A percentile compares a stretch with the other conserved stretches of the same genome.
Conservation (phyloP, 2,113 vertebrate species). For the Sardina pilchardus region DNA sequence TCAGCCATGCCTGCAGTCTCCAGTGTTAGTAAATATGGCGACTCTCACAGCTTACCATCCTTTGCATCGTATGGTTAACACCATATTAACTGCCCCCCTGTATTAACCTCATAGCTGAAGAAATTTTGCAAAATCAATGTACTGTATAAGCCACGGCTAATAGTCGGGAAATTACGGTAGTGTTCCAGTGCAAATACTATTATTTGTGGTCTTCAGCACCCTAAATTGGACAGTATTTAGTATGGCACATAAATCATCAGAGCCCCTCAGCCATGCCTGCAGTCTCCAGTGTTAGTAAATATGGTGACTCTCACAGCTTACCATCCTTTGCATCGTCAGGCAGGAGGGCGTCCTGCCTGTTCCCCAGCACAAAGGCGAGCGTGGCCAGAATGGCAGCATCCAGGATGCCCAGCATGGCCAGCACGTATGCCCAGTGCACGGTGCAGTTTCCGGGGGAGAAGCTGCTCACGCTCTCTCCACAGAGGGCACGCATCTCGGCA, state of each 20-base stretch:
- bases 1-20: not conserved
- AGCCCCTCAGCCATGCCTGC: not conserved
- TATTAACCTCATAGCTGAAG: no score
- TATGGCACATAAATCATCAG: not conserved
- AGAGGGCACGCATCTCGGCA: constrained; percentile 75
- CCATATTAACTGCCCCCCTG: no score
- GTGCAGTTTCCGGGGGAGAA: constrained; percentile 78
- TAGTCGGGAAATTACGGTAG: no score
- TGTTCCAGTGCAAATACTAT: not conserved
- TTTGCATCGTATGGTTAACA: constrained; percentile 65
- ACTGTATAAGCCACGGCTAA: no score
- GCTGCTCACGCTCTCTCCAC: constrained; percentile 74
- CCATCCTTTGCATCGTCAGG: constrained; percentile 70
- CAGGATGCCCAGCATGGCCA: constrained; percentile 77
- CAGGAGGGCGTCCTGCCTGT: constrained; percentile 78
- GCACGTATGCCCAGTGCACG: constrained; percentile 79
- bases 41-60: constrained; percentile 58
- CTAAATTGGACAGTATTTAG: not conserved
- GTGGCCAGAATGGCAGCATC: constrained; percentile 77
- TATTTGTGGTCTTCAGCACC: not conserved
- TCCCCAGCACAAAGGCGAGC: constrained; percentile 79
- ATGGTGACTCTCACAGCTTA: constrained; percentile 40
- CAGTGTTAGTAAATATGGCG: not conserved
- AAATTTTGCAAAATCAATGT: no score
- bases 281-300: no score